These are phyloP conservation scores for Caenorhabditis sp. DNA, from an alignment of 2,888 invertebrate species.

Conservation along the genomic window DNA sequence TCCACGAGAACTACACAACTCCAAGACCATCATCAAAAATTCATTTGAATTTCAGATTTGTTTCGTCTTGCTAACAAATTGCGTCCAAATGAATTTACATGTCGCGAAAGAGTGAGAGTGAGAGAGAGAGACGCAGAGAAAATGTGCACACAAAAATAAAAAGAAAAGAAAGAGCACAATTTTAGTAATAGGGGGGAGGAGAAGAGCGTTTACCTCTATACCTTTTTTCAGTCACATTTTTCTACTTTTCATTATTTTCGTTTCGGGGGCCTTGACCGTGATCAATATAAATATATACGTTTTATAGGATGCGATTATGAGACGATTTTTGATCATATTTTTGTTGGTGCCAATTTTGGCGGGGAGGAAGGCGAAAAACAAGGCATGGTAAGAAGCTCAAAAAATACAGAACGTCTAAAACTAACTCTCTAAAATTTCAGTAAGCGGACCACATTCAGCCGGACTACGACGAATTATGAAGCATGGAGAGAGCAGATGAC, in stretches of 20 bases:
- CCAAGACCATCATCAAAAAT: neutral
- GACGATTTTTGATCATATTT: neutral
- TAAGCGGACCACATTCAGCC: conserved; percentile 68
- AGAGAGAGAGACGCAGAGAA: conserved; percentile 6
- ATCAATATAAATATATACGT: too few species aligned
- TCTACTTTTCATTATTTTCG: neutral
- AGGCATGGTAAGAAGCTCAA: neutral
- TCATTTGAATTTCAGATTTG: neutral
- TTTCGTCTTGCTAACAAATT: neutral
- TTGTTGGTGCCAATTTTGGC: neutral
- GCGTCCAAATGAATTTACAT: neutral
- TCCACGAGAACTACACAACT: neutral
- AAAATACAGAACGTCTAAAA: neutral
- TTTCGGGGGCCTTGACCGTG: too few species aligned
- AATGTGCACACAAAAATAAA: conserved; percentile 3
- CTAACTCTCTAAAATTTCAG: conserved; percentile 43
- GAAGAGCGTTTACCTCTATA: neutral
- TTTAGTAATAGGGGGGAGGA: neutral
- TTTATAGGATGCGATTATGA: conserved; percentile 1
- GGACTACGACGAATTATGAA: conserved; percentile 68
- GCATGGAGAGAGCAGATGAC: conserved; percentile 70
- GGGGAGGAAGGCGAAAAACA: neutral
- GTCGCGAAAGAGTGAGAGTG: neutral
- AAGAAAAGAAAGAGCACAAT: conserved; percentile 4
- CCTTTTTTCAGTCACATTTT: conserved; percentile 2